These are phyloP conservation scores for Caenorhabditis japonica DNA, from an alignment of 2,888 invertebrate genomes.

Conservation along the genomic window DNA sequence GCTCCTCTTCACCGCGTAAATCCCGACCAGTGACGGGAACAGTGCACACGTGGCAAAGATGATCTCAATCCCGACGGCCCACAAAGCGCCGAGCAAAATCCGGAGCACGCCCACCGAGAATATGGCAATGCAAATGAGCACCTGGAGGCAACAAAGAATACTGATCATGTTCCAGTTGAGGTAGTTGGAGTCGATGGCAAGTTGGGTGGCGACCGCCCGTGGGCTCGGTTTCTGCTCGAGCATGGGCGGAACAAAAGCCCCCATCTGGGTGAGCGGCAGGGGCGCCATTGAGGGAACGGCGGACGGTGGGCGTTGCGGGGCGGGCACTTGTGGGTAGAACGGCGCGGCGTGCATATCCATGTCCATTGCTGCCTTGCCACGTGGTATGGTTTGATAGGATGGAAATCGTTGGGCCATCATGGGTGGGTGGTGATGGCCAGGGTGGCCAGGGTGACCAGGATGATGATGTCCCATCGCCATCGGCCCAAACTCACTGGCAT, in stretches of 20 bases:
- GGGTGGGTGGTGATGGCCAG: conserved; percentile 22
- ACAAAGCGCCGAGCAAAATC: conserved; percentile 37
- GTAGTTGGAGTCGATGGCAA: conserved; percentile 25
- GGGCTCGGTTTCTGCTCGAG: conserved; percentile 40
- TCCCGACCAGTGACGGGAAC: conserved; percentile 42
- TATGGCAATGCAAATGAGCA: conserved; percentile 36
- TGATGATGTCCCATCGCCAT: too few species aligned
- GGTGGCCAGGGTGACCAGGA: too few species aligned
- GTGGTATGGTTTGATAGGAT: conserved; percentile 38
- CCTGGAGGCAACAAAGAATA: conserved; percentile 37
- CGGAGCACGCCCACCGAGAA: conserved; percentile 42
- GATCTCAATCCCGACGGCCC: conserved; percentile 52
- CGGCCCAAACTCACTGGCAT: too few species aligned
- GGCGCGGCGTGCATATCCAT: conserved; percentile 29
- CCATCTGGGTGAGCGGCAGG: conserved; percentile 23
- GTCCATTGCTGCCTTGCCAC: conserved; percentile 20
- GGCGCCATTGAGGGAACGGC: conserved; percentile 51
- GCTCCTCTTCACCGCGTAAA: conserved; percentile 35
- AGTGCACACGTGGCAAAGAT: conserved; percentile 43
- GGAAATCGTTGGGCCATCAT: conserved; percentile 38
- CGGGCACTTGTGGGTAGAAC: conserved; percentile 15
- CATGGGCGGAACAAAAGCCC: conserved; percentile 30
- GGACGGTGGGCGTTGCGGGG: conserved; percentile 38
- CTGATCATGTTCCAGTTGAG: conserved; percentile 53
- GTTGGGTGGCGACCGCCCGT: conserved; percentile 34